Percentiles rank a stretch among this genome's conserved stretches.
phyloP scores from a whole-genome alignment of 2,113 vertebrate species.

The Cichladusa arquata region DNA sequence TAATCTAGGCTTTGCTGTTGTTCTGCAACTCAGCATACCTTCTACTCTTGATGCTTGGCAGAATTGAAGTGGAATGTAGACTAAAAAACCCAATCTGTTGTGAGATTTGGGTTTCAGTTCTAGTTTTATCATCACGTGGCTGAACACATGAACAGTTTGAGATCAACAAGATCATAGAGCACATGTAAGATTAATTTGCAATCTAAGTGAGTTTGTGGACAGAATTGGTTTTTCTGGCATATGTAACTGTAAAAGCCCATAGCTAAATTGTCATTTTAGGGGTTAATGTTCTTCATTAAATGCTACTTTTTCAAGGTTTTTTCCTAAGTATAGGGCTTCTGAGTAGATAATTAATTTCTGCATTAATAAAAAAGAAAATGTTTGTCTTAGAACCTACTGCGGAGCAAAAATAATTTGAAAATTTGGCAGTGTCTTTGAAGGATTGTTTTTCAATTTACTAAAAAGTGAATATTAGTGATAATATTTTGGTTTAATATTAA shows the following conservation, averaged over 20 bases:
- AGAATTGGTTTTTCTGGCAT: neutral
- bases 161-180: neutral
- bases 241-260: neutral
- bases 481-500: neutral
- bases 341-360: neutral
- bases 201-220: neutral
- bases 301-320: neutral
- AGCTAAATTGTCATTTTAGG: neutral
- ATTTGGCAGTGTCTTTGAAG: neutral
- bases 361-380: neutral
- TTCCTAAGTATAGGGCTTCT: neutral
- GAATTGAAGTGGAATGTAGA: neutral
- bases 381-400: neutral
- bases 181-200: neutral
- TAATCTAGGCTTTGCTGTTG: neutral
- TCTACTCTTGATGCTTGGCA: neutral
- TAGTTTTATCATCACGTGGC: neutral
- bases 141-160: neutral
- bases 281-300: neutral
- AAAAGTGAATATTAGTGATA: neutral
- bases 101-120: constrained; percentile 21
- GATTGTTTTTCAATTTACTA: neutral
- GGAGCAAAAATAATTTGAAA: neutral
- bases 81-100: neutral
- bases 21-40: neutral